phyloP scores from a whole-genome alignment of 2,888 invertebrate genomes.

The Busseola fusca region DNA sequence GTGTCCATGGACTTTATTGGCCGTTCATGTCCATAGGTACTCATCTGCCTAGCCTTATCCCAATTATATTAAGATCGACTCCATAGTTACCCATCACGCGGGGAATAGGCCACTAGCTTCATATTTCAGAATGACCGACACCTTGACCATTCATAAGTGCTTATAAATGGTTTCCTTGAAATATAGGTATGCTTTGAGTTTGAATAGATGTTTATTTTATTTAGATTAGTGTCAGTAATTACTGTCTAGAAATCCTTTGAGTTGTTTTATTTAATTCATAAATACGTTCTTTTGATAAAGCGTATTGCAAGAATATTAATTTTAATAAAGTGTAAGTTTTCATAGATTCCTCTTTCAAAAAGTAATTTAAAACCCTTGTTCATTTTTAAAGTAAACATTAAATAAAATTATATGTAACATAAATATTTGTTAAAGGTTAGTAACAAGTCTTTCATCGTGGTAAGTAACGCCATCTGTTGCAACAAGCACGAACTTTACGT shows the following conservation, averaged over 20 bases:
- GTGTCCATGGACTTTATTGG: background rate
- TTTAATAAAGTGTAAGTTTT: background rate
- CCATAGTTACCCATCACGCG: background rate
- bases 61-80: background rate
- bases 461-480: constrained; percentile 19
- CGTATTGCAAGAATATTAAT: background rate
- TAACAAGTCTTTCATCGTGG: background rate
- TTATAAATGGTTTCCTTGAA: background rate
- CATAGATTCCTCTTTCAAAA: too few relatives aligned
- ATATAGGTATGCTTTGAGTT: background rate
- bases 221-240: too few relatives aligned
- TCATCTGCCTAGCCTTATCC: background rate
- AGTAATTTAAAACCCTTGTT: too few relatives aligned
- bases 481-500: background rate
- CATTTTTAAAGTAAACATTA: too few relatives aligned
- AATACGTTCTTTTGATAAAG: background rate
- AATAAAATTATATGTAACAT: too few relatives aligned
- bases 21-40: background rate
- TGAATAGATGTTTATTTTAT: background rate
- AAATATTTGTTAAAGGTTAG: background rate
- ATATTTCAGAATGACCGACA: background rate
- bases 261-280: background rate
- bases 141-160: background rate
- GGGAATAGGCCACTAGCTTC: background rate
- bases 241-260: background rate